Evolutionary conservation across 2,797 vertebrate species (phyloP), one percentile per base, ranked within the genome.

Genomic region (Galagoides demidoff): DNA sequence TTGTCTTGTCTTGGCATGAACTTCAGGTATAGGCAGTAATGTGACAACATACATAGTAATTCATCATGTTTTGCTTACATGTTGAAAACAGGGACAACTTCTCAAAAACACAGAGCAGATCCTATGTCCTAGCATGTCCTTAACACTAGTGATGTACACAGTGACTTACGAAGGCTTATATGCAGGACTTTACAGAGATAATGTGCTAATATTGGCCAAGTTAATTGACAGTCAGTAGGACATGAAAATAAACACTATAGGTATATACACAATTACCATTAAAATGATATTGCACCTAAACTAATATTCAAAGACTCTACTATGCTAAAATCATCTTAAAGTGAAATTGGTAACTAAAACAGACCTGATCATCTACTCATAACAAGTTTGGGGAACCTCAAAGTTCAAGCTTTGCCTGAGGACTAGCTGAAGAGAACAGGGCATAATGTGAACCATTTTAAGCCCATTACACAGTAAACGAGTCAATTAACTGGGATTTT

Each of bases 271-370:
- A 9, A 89, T 95, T 81, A 89, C 55, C 39, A n/a, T 39, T 77
- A 92, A 74, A 92, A 87, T 91, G 17, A 85, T 34, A 85, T 66
- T 93, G 74, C 73, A 78, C 27, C 31, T 31, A 76, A 85, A 86
- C 52, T 64, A 92, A 90, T n/a, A 79, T 2, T 73, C n/a, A 88
- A 95, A 95, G 70, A 76, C 63, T 90, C 92, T 77, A 90, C 29
- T 93, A 19, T 57, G 66, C 82, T 94, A 91, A 92, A 89, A 85
- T 45, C 22, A 86, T 45, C 78, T 89, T 66, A 81, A 90, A 83
- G 95, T 66, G 29, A 92, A 92, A 59, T 19, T 86, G n/a, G 37
- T 5, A 91, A 86, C 23, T 79, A 92, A 77, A 92, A 87, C n/a
- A 96, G 61, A 90, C 20, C 45, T 89, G 85, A 94, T 71, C 49